These are phyloP conservation scores for Casuarius casuarius DNA, from an alignment of 2,113 vertebrate species.

Conservation along the genomic window DNA sequence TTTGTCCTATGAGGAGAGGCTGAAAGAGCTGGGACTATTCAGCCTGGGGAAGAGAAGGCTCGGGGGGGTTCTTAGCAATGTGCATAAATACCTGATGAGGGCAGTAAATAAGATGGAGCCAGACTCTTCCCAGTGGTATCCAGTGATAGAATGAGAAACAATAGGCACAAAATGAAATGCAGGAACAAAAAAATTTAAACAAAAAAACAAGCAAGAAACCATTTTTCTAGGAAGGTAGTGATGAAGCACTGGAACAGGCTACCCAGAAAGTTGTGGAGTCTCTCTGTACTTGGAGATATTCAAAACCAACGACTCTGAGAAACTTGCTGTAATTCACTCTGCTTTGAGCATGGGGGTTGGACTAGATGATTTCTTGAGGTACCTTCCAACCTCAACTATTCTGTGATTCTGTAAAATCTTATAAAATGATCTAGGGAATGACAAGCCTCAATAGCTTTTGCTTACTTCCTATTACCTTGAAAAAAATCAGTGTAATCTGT, in stretches of 20 bases:
- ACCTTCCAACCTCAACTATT: neutral
- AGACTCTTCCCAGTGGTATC: neutral
- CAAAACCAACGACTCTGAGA: neutral
- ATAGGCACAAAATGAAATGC: neutral
- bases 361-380: neutral
- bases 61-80: fast-evolving
- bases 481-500: neutral
- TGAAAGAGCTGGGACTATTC: neutral
- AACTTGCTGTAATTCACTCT: neutral
- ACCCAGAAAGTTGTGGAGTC: neutral
- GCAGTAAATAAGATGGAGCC: neutral
- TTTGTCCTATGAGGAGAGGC: fast-evolving
- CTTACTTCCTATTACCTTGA: neutral
- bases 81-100: neutral
- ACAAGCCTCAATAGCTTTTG: neutral
- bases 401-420: neutral
- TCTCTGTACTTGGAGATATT: neutral
- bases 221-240: neutral
- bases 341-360: neutral
- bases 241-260: neutral
- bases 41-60: neutral
- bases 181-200: neutral
- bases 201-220: neutral
- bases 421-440: neutral
- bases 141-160: neutral